These are phyloP conservation scores for Bagarius yarrelli DNA, from an alignment of 2,113 vertebrate genomes.

Conservation along the genomic window DNA sequence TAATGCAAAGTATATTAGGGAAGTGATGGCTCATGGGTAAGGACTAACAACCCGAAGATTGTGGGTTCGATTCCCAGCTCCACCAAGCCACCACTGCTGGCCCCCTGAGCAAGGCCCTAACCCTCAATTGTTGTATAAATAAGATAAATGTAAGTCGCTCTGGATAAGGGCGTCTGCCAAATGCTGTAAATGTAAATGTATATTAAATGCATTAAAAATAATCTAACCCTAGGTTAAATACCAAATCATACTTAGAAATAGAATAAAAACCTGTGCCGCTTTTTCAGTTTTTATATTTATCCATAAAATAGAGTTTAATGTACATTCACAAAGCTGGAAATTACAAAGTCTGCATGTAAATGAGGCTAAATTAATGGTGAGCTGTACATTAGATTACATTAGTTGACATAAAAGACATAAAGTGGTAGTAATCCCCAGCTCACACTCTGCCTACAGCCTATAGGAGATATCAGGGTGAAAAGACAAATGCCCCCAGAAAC, in stretches of 20 bases:
- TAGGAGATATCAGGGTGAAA: constrained; percentile 61
- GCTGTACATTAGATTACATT: constrained; percentile 66
- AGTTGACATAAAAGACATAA: constrained; percentile 51
- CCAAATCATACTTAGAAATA: constrained; percentile 66
- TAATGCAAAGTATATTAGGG: constrained; percentile 56
- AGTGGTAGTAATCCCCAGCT: constrained; percentile 66
- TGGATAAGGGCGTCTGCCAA: too few species aligned
- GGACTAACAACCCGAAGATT: too few species aligned
- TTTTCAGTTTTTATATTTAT: constrained; percentile 69
- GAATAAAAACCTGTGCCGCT: constrained; percentile 64
- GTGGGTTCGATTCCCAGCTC: too few species aligned
- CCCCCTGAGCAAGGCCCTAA: too few species aligned
- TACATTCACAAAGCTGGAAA: constrained; percentile 68
- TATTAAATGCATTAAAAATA: too few species aligned
- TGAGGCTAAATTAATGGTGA: constrained; percentile 64
- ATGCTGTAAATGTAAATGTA: too few species aligned
- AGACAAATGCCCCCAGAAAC: constrained; percentile 68
- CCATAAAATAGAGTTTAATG: constrained; percentile 75
- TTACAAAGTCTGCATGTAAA: constrained; percentile 71
- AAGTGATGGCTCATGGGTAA: too few species aligned
- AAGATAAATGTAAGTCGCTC: too few species aligned
- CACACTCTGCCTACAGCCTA: constrained; percentile 57
- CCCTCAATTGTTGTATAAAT: too few species aligned
- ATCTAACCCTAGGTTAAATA: too few species aligned
- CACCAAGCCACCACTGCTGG: too few species aligned